Conservation (phyloP, 2,888 invertebrate genomes). For the Conus canariensis region DNA sequence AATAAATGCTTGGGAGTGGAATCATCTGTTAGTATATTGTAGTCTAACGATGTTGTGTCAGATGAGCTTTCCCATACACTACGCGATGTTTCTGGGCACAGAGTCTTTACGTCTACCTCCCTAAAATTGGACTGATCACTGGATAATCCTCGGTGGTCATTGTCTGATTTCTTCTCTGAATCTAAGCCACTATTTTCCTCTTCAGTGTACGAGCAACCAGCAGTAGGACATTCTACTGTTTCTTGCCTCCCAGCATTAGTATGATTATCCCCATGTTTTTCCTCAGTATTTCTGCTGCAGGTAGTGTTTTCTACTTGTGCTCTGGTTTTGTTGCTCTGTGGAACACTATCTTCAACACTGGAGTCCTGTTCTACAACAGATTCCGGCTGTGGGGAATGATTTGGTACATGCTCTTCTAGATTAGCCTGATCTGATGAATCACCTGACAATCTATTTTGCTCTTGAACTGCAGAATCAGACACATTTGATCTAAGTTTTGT, state of each 20-base stretch:
- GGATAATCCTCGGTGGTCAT: not conserved
- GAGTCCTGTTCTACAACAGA: not conserved
- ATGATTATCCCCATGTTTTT: not conserved
- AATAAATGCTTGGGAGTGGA: not conserved
- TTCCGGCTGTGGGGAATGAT: not conserved
- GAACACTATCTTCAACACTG: not conserved
- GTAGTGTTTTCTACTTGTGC: not conserved
- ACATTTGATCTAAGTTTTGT: not conserved
- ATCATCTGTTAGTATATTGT: not conserved
- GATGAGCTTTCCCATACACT: slow-evolving; percentile 31
- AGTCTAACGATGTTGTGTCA: slow-evolving; percentile 29
- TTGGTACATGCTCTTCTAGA: not conserved
- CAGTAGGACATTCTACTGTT: not conserved
- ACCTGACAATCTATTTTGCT: not conserved
- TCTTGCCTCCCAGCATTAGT: not conserved
- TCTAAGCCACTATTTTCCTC: not conserved
- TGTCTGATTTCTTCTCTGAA: not conserved
- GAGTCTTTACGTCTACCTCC: not conserved
- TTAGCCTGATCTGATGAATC: not conserved
- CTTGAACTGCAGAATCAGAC: not conserved
- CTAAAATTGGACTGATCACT: not conserved
- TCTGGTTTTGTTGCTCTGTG: not conserved
- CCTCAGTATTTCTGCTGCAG: not conserved
- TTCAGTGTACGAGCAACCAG: not conserved
- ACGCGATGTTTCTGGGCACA: not conserved